Evolutionary conservation across 2,797 vertebrate genomes (phyloP).

Genomic region (Coregonus ussuriensis): DNA sequence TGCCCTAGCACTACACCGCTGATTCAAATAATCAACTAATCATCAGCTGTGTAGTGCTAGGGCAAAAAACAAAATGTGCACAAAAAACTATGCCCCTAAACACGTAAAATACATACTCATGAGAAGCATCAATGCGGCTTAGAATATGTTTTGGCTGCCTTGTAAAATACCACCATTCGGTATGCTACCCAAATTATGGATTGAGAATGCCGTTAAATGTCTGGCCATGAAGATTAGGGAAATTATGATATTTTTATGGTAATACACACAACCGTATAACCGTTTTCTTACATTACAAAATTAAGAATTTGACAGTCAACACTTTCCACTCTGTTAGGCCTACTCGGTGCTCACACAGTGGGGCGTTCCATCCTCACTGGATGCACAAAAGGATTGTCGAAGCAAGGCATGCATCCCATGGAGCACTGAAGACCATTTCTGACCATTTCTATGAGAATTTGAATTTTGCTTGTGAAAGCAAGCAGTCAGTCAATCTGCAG

Average conservation of each 20-base stretch:
- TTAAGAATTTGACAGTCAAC: background rate
- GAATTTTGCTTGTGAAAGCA: background rate
- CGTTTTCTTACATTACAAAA: background rate
- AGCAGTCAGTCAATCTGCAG: background rate
- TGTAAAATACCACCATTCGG: too few species aligned
- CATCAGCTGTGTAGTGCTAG: too few species aligned
- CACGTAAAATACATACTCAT: background rate
- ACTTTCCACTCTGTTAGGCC: background rate
- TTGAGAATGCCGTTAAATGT: background rate
- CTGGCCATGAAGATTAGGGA: background rate
- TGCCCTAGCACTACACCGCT: too few species aligned
- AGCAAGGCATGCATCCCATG: background rate
- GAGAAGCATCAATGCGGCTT: background rate
- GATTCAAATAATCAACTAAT: too few species aligned
- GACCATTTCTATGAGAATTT: background rate
- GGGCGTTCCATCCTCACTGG: constrained; percentile 9
- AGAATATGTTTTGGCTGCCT: background rate
- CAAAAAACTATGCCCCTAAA: background rate
- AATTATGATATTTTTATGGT: background rate
- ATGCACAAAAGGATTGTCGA: background rate
- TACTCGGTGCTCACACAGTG: constrained; percentile 30
- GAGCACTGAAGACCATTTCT: background rate
- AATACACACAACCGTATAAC: background rate
- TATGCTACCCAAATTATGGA: background rate
- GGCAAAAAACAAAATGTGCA: too few species aligned